Percentiles rank a stretch among this genome's conserved stretches.
phyloP scores from a whole-genome alignment of 2,797 vertebrate genomes.

The Myotis daubentonii region DNA sequence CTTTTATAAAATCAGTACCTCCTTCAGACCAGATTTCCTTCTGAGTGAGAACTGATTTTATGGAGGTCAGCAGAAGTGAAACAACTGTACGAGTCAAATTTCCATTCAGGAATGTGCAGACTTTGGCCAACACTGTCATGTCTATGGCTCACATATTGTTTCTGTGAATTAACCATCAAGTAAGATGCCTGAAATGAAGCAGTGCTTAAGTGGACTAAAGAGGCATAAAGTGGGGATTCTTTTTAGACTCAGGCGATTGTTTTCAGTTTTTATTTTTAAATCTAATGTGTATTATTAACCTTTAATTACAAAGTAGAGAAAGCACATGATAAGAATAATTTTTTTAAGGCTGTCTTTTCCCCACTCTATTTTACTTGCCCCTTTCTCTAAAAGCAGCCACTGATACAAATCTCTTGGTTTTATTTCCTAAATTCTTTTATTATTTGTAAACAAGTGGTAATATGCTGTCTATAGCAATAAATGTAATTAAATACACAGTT shows the following conservation, averaged over 20 bases:
- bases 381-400: neutral
- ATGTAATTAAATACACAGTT: neutral
- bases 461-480: neutral
- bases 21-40: neutral
- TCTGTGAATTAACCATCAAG: neutral
- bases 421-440: neutral
- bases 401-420: neutral
- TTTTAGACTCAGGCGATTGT: neutral
- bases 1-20: neutral
- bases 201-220: neutral
- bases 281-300: neutral
- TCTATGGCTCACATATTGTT: neutral
- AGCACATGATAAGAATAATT: neutral
- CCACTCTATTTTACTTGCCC: neutral
- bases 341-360: neutral
- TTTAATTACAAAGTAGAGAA: neutral
- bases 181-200: neutral
- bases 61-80: neutral
- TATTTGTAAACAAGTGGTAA: neutral
- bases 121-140: accelerated
- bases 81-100: neutral
- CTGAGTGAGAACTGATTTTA: neutral
- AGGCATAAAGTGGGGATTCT: neutral
- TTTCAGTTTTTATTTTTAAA: constrained; percentile 25
- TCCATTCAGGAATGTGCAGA: neutral